Conservation (phyloP, 35 echinoderm and acorn worm species). For the Eucidaris tribuloides region DNA sequence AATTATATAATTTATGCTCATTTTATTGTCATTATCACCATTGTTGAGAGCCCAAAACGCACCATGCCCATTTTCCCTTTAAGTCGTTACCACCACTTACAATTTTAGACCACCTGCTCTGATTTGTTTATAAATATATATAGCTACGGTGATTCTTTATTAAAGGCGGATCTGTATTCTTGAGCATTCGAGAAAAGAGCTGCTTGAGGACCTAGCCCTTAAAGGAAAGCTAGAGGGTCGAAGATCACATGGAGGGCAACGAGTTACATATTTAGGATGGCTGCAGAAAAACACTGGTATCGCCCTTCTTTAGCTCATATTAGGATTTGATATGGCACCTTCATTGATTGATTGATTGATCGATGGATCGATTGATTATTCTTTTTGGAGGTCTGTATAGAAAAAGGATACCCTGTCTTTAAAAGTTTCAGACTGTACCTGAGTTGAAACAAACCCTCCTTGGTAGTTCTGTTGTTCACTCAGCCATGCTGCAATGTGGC, state of each 20-base stretch:
- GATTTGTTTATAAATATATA: not conserved
- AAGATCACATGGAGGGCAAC: not conserved
- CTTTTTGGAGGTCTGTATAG: not conserved
- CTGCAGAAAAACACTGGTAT: no score
- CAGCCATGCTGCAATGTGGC: constrained; percentile 33
- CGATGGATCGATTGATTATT: not conserved
- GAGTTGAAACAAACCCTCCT: constrained; percentile 46
- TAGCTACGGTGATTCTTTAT: no score
- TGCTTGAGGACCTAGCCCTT: no score
- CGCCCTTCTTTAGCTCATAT: not conserved
- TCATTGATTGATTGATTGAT: no score
- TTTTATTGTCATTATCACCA: not conserved
- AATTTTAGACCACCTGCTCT: not conserved
- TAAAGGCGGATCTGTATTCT: no score
- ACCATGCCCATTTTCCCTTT: not conserved
- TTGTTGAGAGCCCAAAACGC: no score
- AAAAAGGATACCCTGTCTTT: not conserved
- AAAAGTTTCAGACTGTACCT: not conserved
- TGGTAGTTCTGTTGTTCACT: constrained; percentile 38
- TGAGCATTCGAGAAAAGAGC: not conserved
- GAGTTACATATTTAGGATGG: no score
- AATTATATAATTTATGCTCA: not conserved
- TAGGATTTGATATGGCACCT: no score
- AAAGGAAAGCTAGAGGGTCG: not conserved
- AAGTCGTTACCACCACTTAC: not conserved